These are phyloP conservation scores for Tineola bisselliella DNA, from an alignment of 2,888 invertebrate genomes.

Conservation along the genomic window DNA sequence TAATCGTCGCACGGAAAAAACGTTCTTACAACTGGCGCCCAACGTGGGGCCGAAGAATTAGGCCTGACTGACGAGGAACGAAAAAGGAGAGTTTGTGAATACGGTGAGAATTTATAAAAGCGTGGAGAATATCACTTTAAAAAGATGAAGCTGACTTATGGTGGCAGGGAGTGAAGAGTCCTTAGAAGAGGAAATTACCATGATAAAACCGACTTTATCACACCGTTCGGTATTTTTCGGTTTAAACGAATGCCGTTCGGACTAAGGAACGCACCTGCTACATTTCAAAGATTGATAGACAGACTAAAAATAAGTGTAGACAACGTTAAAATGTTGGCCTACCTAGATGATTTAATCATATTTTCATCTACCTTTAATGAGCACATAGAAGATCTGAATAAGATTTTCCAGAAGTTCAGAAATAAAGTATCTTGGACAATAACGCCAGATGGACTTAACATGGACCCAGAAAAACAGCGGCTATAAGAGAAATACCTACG, in stretches of 20 bases:
- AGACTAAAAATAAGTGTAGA: slow-evolving; percentile 20
- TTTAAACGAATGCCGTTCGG: slow-evolving; percentile 33
- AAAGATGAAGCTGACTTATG: slow-evolving; percentile 18
- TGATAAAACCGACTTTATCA: slow-evolving; percentile 28
- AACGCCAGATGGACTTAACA: slow-evolving; percentile 18
- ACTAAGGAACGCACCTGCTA: slow-evolving; percentile 27
- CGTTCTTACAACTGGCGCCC: neutral
- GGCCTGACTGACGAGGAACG: neutral
- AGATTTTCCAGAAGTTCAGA: slow-evolving; percentile 21
- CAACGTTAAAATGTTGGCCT: slow-evolving; percentile 20
- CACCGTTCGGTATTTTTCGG: slow-evolving; percentile 27
- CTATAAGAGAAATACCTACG: slow-evolving; percentile 17
- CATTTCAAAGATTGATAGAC: slow-evolving; percentile 28
- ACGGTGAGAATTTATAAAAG: slow-evolving; percentile 12
- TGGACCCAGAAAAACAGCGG: slow-evolving; percentile 18
- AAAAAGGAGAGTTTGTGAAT: too few species aligned
- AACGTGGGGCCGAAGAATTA: neutral
- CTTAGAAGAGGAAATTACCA: slow-evolving; percentile 23
- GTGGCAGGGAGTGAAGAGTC: slow-evolving; percentile 19
- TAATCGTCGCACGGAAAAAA: too few species aligned
- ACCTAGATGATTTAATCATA: slow-evolving; percentile 27
- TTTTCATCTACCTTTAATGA: slow-evolving; percentile 20
- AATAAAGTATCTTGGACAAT: slow-evolving; percentile 20
- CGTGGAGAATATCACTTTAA: slow-evolving; percentile 16
- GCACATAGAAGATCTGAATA: slow-evolving; percentile 23